Base-by-base conservation (phyloP, 2,113 vertebrate species). In the Phrynosoma platyrhinos region DNA sequence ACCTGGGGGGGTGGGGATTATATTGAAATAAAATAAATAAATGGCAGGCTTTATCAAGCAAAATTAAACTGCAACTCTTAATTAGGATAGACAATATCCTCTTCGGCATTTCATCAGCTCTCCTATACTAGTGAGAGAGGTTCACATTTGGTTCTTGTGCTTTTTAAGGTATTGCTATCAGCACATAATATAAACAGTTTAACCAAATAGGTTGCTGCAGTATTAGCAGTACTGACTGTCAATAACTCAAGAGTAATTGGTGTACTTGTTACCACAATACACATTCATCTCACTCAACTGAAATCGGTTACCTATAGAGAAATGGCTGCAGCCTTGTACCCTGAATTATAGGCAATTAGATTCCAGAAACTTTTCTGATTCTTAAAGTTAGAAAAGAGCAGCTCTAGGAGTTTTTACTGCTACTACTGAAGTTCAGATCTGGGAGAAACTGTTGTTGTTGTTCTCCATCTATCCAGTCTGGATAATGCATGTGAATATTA, bases 221-320 rank as follows among this genome's bases (percentile, higher is more conserved):
- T 79, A 52, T 30, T 86, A 58, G 9, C 13, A 53, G 62, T 71
- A 66, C 18, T 91, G 40, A 82, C 84, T 76, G 74, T 86, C 71
- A 32, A 40, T 79, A 92, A 93, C 62, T 79, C 80, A 18, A 1
- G 14, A 79, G 76, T 23, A 83, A 52, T 40, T 69, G 27, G 62
- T 66, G 1, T 68, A 79, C 85, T 82, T 68, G 86, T 8, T 84
- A 32, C 32, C 21, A 0, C 20, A 75, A 23, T 86, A 36, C 13
- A 64, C 36, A 74, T 91, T 93, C 76, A 52, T 79, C 82, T 90
- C 14, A 81, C 69, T 92, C 76, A 87, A 42, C 23, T 88, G 14
- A 36, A 55, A 16, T 25, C 75, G 72, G 87, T 36, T 83, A 86
- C 4, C 12, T 90, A 20, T 53, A 0, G 66, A 76, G n/a, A n/a